phyloP scores from a whole-genome alignment of 2,797 vertebrate genomes.

The Pempheris klunzingeri region DNA sequence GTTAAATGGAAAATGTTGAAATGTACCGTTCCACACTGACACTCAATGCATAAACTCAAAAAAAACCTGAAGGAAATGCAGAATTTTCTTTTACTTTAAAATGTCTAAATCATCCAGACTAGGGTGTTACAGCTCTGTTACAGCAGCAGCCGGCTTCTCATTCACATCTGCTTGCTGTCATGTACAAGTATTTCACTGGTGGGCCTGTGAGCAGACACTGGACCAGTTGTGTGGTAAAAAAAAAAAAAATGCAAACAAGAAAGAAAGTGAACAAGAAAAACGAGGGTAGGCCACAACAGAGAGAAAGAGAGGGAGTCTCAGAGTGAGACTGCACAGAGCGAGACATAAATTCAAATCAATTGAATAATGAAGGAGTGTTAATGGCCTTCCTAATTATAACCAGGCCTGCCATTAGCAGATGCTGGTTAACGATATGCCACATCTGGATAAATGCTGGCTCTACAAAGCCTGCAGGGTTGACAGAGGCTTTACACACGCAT shows the following conservation, averaged over 20 bases:
- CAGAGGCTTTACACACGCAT: constrained; percentile 3
- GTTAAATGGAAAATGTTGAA: too few species aligned
- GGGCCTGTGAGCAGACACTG: not conserved
- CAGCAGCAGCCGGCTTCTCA: not conserved
- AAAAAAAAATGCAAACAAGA: constrained; percentile 15
- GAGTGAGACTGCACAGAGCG: constrained; percentile 15
- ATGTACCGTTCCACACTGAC: not conserved
- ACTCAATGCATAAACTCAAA: not conserved
- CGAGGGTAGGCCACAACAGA: not conserved
- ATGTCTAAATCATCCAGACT: not conserved
- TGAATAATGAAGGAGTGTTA: constrained; percentile 85
- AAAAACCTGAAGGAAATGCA: constrained; percentile 11
- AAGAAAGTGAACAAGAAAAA: constrained; percentile 18
- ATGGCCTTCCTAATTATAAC: constrained; percentile 85
- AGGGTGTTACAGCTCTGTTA: not conserved
- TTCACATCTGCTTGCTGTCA: constrained; percentile 28
- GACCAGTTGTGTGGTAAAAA: constrained; percentile 15
- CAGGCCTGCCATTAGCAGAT: constrained; percentile 76
- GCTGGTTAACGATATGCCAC: constrained; percentile 60
- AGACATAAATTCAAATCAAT: constrained; percentile 77
- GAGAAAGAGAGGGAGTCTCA: constrained; percentile 8
- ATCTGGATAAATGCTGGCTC: constrained; percentile 53
- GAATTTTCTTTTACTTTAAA: constrained; percentile 5
- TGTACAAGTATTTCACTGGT: not conserved
- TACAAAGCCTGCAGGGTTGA: constrained; percentile 6